These are phyloP conservation scores for Scrobipalpa atriplicella DNA, from an alignment of 2,888 invertebrate genomes.

Conservation along the genomic window DNA sequence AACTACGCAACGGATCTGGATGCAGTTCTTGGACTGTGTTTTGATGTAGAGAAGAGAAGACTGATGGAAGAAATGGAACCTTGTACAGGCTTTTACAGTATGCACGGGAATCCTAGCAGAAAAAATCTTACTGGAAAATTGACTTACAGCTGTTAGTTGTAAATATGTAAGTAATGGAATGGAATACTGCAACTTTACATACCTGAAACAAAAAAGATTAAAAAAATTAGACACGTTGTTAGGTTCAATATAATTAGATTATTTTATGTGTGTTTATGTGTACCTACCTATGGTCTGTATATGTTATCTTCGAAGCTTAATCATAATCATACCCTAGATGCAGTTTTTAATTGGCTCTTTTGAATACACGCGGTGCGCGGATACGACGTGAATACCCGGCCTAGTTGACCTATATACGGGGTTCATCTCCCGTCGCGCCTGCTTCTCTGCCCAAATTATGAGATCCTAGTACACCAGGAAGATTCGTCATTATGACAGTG, in stretches of 20 bases:
- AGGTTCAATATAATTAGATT: too few species aligned
- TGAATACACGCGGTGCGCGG: neutral
- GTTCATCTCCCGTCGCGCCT: slow-evolving; percentile 51
- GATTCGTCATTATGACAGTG: too few species aligned
- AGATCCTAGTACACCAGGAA: neutral
- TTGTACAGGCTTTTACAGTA: too few species aligned
- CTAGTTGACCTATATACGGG: slow-evolving; percentile 64
- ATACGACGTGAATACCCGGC: slow-evolving; percentile 35
- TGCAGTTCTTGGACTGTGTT: too few species aligned
- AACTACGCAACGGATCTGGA: too few species aligned
- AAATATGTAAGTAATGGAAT: neutral
- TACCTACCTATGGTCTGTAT: too few species aligned
- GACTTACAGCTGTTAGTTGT: neutral
- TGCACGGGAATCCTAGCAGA: too few species aligned
- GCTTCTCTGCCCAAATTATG: slow-evolving; percentile 5
- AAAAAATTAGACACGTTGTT: neutral
- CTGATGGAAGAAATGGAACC: too few species aligned
- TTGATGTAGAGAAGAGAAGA: too few species aligned
- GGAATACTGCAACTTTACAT: neutral
- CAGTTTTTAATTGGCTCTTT: neutral
- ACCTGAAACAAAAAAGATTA: neutral
- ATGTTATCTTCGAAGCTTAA: too few species aligned
- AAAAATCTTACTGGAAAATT: too few species aligned
- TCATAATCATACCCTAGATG: neutral
- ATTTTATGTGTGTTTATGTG: neutral